Percentiles rank a stretch among this genome's conserved stretches.
Evolutionary conservation across 2,888 invertebrate genomes (phyloP).

Genomic region (Tillus elongatus): DNA sequence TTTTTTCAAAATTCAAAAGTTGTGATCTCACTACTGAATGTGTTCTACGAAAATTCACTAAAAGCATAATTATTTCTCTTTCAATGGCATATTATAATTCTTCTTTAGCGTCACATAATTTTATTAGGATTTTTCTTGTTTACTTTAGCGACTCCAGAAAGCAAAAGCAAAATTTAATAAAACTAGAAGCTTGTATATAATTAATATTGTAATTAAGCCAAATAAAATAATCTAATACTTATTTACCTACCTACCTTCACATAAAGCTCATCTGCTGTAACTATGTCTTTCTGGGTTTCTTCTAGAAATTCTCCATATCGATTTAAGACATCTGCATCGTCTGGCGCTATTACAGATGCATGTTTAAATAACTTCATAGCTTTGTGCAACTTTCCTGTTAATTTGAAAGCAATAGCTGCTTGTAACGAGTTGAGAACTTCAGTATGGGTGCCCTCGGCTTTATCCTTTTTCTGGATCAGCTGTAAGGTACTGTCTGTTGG

Average conservation of each 20-base stretch:
- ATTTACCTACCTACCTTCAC: constrained; percentile 50
- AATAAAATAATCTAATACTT: too few species aligned
- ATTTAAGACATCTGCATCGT: constrained; percentile 84
- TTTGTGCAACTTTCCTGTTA: constrained; percentile 73
- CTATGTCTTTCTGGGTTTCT: constrained; percentile 70
- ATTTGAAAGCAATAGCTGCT: constrained; percentile 77
- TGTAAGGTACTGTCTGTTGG: constrained; percentile 19
- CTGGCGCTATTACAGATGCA: constrained; percentile 82
- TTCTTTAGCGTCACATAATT: too few species aligned
- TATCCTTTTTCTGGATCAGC: constrained; percentile 20
- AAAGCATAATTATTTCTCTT: too few species aligned
- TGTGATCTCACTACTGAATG: too few species aligned
- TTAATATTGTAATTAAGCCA: too few species aligned
- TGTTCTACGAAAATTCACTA: too few species aligned
- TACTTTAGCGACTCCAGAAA: too few species aligned
- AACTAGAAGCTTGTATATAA: too few species aligned
- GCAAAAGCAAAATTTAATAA: too few species aligned
- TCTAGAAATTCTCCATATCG: constrained; percentile 91
- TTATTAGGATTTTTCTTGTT: too few species aligned
- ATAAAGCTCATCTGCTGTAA: constrained; percentile 86
- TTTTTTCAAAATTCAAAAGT: too few species aligned
- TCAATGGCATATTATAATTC: too few species aligned
- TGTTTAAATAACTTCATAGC: constrained; percentile 82
- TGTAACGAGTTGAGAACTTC: constrained; percentile 82
- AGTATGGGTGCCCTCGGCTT: constrained; percentile 40